Base-by-base conservation (phyloP, 1,140 invertebrate species). In the Pseudomyrmex dendroicus region DNA sequence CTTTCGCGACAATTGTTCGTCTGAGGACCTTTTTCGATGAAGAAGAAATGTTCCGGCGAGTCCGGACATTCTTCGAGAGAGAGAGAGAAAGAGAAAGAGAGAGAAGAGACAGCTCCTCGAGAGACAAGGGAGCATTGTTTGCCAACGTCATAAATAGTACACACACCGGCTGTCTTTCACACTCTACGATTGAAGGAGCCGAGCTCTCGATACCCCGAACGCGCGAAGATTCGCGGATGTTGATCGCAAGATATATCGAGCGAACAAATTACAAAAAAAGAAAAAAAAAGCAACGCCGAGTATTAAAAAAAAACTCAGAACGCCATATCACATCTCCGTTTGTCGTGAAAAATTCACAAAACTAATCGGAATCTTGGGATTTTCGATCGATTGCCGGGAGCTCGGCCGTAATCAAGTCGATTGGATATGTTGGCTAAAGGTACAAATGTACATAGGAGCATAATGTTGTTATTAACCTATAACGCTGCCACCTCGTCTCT, bases 371-470 rank as follows among this genome's bases (percentile, higher is more conserved):
- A 77, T 59, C 48, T 68, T 15, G 9, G 66, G 20, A 54, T 48
- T 22, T 50, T 50, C 56, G 13, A 70, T 48, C 44, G 56, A 78
- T 62, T 66, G 68, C 87, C 89, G 90, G 90, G 90, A 91, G 86
- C 90, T 93, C 86, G 92, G 87, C 88, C 62, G 66, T 85, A 88
- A 91, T 90, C 85, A 88, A 93, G 89, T 87, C 84, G 89, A 89
- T 93, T 83, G 89, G 90, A 91, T 86, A 91, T 82, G 90, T 93
- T 94, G 92, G 92, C 91, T 90, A 94, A 35, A 92, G 93, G 93
- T 94, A 94, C 93, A 94, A 94, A 94, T 94, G 93, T 94, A 94
- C 93, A 94, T 94, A 94, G 91, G 87, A 89, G 85, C 59, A 90
- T 92, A 93, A 92, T 92, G 89, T 93, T 94, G 91, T 94, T 94